Evolutionary conservation across 2,113 vertebrate genomes (phyloP).

Genomic region (Hemibagrus wyckioides): DNA sequence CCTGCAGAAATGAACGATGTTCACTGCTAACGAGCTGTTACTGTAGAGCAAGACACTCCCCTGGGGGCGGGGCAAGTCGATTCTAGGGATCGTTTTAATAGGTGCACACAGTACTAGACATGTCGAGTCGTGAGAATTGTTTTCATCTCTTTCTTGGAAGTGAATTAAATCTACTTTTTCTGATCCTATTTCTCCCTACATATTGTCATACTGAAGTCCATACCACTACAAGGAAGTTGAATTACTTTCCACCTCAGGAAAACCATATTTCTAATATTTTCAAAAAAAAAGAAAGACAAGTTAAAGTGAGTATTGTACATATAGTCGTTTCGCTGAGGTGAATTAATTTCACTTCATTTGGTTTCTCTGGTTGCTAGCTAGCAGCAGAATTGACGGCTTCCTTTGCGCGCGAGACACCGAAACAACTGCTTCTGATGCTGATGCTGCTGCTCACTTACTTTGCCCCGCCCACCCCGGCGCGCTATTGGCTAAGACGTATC

Average conservation of each 20-base stretch:
- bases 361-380: background rate
- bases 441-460: background rate
- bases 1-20: background rate
- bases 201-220: background rate
- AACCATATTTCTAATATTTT: too few species aligned
- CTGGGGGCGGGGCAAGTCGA: background rate
- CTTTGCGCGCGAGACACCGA: background rate
- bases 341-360: background rate
- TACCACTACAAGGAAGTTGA: background rate
- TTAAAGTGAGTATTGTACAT: background rate
- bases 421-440: constrained; percentile 5
- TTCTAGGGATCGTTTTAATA: background rate
- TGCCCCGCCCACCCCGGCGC: constrained; percentile 47
- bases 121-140: background rate
- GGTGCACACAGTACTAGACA: background rate
- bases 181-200: background rate
- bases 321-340: background rate
- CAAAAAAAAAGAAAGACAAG: background rate
- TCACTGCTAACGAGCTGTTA: background rate
- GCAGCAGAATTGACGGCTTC: background rate
- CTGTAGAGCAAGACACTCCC: background rate
- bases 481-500: constrained; percentile 44
- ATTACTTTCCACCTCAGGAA: too few species aligned
- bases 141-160: background rate
- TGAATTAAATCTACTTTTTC: background rate